Percentiles rank a stretch among this genome's conserved stretches.
These are phyloP conservation scores for Crocidura indochinensis DNA, from an alignment of 2,797 vertebrate genomes.

Conservation along the genomic window DNA sequence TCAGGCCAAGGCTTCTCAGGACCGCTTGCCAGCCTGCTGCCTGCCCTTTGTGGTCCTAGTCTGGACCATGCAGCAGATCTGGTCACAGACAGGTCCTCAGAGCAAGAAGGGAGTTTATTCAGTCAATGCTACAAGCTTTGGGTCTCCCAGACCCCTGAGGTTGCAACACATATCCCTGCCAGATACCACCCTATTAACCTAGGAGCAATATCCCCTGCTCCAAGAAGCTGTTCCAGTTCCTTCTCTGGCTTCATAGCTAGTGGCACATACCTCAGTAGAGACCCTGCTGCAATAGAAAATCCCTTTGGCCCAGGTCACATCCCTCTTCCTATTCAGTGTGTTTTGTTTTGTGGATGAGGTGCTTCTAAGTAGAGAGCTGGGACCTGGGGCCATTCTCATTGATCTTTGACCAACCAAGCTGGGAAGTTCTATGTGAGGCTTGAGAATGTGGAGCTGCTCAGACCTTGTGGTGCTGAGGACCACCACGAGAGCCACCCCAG, in stretches of 20 bases:
- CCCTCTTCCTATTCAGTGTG: not conserved
- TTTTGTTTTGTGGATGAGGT: too few relatives aligned
- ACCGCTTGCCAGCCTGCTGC: not conserved
- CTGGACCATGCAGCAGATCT: not conserved
- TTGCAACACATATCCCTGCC: not conserved
- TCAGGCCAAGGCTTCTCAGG: not conserved
- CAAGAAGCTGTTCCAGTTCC: not conserved
- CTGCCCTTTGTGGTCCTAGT: not conserved
- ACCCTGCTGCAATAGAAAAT: too few relatives aligned
- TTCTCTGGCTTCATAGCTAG: not conserved
- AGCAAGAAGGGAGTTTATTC: not conserved
- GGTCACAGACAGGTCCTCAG: not conserved
- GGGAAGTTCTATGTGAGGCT: too few relatives aligned
- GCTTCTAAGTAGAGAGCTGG: too few relatives aligned
- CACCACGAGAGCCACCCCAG: too few relatives aligned
- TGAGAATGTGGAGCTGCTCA: too few relatives aligned
- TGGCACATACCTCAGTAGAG: not conserved
- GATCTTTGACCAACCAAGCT: too few relatives aligned
- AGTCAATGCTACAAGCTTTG: not conserved
- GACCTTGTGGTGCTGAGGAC: too few relatives aligned
- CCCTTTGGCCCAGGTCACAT: too few relatives aligned
- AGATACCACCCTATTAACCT: not conserved
- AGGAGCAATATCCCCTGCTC: not conserved
- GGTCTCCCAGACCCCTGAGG: not conserved
- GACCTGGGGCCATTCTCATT: too few relatives aligned